Conservation (phyloP, 2,888 invertebrate genomes). For the Lithophane semibrunnea region DNA sequence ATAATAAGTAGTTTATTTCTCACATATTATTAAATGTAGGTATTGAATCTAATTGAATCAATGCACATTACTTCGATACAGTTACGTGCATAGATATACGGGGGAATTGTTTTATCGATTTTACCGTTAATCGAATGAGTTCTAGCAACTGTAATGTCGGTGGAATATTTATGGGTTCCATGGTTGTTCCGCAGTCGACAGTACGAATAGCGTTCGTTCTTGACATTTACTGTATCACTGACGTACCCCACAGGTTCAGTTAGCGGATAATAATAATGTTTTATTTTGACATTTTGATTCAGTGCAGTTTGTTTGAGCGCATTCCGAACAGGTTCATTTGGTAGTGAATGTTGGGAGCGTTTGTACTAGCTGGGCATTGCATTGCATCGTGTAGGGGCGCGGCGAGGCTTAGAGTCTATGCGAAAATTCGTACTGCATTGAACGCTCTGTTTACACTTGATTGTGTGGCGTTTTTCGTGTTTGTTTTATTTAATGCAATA, state of each 20-base stretch:
- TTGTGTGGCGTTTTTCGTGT: background rate
- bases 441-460: background rate
- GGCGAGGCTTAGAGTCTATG: background rate
- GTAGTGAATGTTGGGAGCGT: conserved; percentile 35
- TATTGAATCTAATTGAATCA: conserved; percentile 61
- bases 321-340: conserved; percentile 54
- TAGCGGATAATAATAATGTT: conserved; percentile 65
- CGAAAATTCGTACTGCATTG: conserved; percentile 1
- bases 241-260: conserved; percentile 57
- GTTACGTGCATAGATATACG: conserved; percentile 58
- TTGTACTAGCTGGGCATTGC: conserved; percentile 20
- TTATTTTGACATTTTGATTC: conserved; percentile 66
- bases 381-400: conserved; percentile 20
- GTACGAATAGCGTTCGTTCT: conserved; percentile 63
- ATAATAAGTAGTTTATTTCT: conserved; percentile 45
- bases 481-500: background rate
- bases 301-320: conserved; percentile 54
- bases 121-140: conserved; percentile 64
- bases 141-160: conserved; percentile 57
- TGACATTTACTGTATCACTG: conserved; percentile 65
- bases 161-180: conserved; percentile 62
- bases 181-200: conserved; percentile 56
- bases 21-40: conserved; percentile 41
- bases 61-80: conserved; percentile 49
- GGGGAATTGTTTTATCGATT: conserved; percentile 62